These are phyloP conservation scores for Drosophila rhopaloa DNA, from an alignment of 1,140 invertebrate species.

Conservation along the genomic window DNA sequence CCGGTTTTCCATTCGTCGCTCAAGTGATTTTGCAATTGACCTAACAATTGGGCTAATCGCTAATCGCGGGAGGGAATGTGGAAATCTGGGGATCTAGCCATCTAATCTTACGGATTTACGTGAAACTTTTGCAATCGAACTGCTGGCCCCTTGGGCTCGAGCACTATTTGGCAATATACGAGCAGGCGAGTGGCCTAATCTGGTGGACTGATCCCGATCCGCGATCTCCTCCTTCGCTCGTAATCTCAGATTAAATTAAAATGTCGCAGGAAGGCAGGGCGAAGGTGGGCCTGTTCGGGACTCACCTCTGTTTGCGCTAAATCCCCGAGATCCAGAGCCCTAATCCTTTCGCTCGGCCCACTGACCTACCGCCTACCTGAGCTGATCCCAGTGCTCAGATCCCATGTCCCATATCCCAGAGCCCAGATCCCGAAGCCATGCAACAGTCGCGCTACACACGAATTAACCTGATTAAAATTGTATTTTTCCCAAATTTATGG, in stretches of 20 bases:
- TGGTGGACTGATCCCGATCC: slow-evolving; percentile 66
- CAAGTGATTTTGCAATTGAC: slow-evolving; percentile 74
- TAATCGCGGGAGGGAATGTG: slow-evolving; percentile 24
- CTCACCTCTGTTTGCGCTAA: slow-evolving; percentile 56
- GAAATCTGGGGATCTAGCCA: slow-evolving; percentile 53
- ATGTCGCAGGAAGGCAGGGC: slow-evolving; percentile 65
- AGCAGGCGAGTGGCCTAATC: slow-evolving; percentile 72
- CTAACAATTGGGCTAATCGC: slow-evolving; percentile 71
- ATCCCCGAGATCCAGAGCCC: slow-evolving; percentile 44
- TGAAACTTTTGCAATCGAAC: slow-evolving; percentile 74
- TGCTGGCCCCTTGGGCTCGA: slow-evolving; percentile 19
- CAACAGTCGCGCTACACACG: slow-evolving; percentile 69
- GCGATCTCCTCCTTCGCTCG: slow-evolving; percentile 28
- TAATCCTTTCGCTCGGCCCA: slow-evolving; percentile 67
- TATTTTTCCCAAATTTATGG: slow-evolving; percentile 84
- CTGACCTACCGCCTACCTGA: slow-evolving; percentile 1
- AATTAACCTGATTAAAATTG: slow-evolving; percentile 84
- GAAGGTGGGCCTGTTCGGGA: slow-evolving; percentile 27
- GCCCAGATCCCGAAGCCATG: slow-evolving; percentile 23
- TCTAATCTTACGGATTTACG: slow-evolving; percentile 73
- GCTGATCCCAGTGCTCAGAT: slow-evolving; percentile 13
- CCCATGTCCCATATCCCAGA: not conserved
- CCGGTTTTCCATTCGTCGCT: slow-evolving; percentile 27
- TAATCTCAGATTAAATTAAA: slow-evolving; percentile 83
- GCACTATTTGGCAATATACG: slow-evolving; percentile 76